Conservation (phyloP, 2,888 invertebrate species). For the Sminthurides aquaticus region DNA sequence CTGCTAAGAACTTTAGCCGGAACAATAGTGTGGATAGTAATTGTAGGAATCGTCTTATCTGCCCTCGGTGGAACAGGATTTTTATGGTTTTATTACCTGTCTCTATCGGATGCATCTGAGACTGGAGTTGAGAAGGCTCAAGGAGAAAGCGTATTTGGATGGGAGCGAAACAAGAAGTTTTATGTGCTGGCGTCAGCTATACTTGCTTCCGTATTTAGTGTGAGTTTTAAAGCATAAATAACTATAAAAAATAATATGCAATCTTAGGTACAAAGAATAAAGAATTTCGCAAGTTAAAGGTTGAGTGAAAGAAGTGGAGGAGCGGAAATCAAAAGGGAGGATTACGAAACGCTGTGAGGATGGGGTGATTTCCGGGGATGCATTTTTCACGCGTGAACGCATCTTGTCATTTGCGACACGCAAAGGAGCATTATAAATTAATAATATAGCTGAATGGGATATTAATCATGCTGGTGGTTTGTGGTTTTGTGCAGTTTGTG, state of each 20-base stretch:
- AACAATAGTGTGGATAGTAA: constrained; percentile 57
- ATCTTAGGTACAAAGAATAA: too few relatives aligned
- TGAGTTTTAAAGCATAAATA: constrained; percentile 45
- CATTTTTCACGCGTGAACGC: background rate
- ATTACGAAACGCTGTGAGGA: too few relatives aligned
- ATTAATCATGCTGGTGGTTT: background rate
- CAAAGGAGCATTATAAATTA: background rate
- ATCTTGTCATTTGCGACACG: background rate
- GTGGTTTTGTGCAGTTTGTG: constrained; percentile 46
- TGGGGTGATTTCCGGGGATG: too few relatives aligned
- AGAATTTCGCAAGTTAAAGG: too few relatives aligned
- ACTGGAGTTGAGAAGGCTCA: background rate
- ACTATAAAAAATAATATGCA: too few relatives aligned
- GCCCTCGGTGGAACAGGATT: constrained; percentile 54
- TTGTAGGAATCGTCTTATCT: constrained; percentile 52
- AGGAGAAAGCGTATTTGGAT: constrained; percentile 12
- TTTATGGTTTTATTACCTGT: constrained; percentile 51
- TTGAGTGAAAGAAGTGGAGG: too few relatives aligned
- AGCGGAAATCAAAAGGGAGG: too few relatives aligned
- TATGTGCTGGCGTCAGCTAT: constrained; percentile 54
- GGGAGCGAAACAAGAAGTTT: constrained; percentile 22
- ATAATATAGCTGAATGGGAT: too few relatives aligned
- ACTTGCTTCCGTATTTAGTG: constrained; percentile 55
- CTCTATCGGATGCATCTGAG: background rate
- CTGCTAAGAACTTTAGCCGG: constrained; percentile 55